These are phyloP conservation scores for Zootermopsis nevadensis DNA, from an alignment of 2,888 invertebrate species.

Conservation along the genomic window DNA sequence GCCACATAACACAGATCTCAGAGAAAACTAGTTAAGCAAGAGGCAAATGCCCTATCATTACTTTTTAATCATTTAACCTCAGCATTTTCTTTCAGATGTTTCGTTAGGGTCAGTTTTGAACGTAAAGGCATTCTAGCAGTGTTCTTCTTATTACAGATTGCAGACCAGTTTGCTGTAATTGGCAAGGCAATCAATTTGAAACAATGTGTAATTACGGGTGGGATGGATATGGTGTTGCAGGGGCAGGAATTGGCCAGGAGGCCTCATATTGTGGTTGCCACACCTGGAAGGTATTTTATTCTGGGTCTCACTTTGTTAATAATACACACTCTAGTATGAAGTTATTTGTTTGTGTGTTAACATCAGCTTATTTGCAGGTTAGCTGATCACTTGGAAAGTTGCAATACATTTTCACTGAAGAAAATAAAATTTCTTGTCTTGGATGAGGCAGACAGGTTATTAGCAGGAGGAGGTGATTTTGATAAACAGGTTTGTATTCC, in stretches of 20 bases:
- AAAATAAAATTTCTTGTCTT: constrained; percentile 88
- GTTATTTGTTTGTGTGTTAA: too few relatives aligned
- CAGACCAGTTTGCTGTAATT: constrained; percentile 92
- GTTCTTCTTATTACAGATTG: constrained; percentile 72
- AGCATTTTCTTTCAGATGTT: too few relatives aligned
- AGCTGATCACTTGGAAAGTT: constrained; percentile 91
- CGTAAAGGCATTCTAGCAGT: not conserved
- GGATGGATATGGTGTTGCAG: constrained; percentile 92
- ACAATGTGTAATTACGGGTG: constrained; percentile 92
- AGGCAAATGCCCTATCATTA: too few relatives aligned
- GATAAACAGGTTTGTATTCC: constrained; percentile 70
- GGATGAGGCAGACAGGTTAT: constrained; percentile 95
- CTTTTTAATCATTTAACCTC: too few relatives aligned
- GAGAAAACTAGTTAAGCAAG: too few relatives aligned
- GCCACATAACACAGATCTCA: too few relatives aligned
- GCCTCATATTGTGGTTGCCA: constrained; percentile 96
- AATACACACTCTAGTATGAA: too few relatives aligned
- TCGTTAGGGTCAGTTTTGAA: too few relatives aligned
- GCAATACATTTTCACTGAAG: constrained; percentile 82
- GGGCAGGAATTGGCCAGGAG: constrained; percentile 82
- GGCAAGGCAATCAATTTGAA: constrained; percentile 89
- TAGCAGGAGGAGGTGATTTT: constrained; percentile 77
- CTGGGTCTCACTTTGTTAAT: too few relatives aligned
- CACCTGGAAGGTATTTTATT: constrained; percentile 78
- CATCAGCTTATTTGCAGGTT: constrained; percentile 67